Conservation (phyloP, 2,113 vertebrate species). For the Ceyx melanurus region DNA sequence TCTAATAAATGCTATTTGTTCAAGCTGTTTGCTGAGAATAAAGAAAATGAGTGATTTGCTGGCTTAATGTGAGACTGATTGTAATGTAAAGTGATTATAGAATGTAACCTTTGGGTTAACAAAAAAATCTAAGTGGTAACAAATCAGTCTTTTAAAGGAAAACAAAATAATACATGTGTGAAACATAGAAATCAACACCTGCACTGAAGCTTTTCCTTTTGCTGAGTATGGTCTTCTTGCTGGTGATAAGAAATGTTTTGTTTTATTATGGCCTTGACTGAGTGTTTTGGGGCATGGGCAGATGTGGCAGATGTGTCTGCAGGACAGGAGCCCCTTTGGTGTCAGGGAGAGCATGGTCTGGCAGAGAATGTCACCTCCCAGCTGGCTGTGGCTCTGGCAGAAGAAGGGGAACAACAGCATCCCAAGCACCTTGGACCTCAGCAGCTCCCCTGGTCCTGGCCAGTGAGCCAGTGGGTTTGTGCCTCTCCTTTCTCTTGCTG, state of each 20-base stretch:
- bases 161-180: background rate
- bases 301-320: background rate
- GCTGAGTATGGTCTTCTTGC: background rate
- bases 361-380: background rate
- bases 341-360: too few relatives aligned
- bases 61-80: background rate
- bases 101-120: background rate
- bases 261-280: background rate
- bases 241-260: too few relatives aligned
- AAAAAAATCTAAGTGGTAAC: background rate
- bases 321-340: background rate
- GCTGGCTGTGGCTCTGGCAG: background rate
- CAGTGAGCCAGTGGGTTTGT: fast-evolving
- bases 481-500: background rate
- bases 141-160: background rate
- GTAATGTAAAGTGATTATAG: fast-evolving
- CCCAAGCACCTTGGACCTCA: background rate
- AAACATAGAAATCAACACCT: background rate
- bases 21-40: background rate
- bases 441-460: background rate
- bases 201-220: background rate
- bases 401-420: fast-evolving
- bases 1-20: background rate
- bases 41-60: background rate
- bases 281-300: background rate